These are phyloP conservation scores for Dasysyrphus tricinctus DNA, from an alignment of 2,888 invertebrate species.

Conservation along the genomic window DNA sequence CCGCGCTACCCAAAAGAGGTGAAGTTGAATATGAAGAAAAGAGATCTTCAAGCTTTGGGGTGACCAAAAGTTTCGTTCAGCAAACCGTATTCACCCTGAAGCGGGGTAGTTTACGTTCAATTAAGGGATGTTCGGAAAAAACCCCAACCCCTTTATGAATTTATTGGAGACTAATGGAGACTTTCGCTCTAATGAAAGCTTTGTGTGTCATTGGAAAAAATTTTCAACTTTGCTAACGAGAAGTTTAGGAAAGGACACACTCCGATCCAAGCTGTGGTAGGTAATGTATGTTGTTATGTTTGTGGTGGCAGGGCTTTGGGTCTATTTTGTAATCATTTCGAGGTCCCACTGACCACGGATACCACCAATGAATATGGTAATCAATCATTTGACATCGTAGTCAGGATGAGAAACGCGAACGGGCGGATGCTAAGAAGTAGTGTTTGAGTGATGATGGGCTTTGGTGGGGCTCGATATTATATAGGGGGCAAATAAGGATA, in stretches of 20 bases:
- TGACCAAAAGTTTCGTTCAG: background rate
- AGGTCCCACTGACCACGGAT: constrained; percentile 62
- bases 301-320: constrained; percentile 20
- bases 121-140: background rate
- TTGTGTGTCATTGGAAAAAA: background rate
- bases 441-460: constrained; percentile 37
- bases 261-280: constrained; percentile 50
- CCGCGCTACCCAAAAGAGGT: background rate
- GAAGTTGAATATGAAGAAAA: constrained; percentile 34
- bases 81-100: background rate
- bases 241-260: constrained; percentile 33
- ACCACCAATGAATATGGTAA: constrained; percentile 65
- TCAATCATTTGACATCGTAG: constrained; percentile 63
- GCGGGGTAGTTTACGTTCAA: constrained; percentile 1
- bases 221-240: background rate
- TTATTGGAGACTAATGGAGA: constrained; percentile 5
- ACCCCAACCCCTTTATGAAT: too few relatives aligned
- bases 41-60: background rate
- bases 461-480: constrained; percentile 23
- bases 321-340: constrained; percentile 47
- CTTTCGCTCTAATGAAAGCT: background rate
- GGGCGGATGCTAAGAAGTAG: constrained; percentile 32
- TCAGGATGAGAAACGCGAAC: constrained; percentile 15
- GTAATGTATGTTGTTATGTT: constrained; percentile 43
- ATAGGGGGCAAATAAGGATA: constrained; percentile 15